Evolutionary conservation across 2,797 vertebrate species (phyloP), one percentile per base, ranked within the genome.

Genomic region (Myotis pilosus): DNA sequence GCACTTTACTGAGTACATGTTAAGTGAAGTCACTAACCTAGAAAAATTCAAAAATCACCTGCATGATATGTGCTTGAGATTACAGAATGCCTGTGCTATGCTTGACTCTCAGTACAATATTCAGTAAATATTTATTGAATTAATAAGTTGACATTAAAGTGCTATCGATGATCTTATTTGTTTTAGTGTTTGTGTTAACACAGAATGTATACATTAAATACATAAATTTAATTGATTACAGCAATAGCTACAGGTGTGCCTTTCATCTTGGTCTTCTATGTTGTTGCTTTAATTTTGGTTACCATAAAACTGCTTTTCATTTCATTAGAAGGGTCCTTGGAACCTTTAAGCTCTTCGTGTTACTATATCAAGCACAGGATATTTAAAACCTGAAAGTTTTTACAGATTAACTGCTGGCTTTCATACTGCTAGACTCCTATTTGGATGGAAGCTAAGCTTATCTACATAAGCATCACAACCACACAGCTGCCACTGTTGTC

Each of bases 371-470:
- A 91, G 19, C 69, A 51, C n/a, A 9, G 41, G 62, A 84, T 69
- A 64, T 79, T 81, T 88, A 92, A 86, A 94, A 69, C 55, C 41
- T 38, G 15, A 60, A 87, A 41, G 22, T 94, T 88, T 91, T 87
- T 75, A 47, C 33, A 84, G 51, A 69, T 69, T 71, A 89, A 87
- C 64, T 78, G 30, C 47, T 89, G 62, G 57, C 47, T 62, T 87
- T 83, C 41, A 38, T 80, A 36, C 23, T 47, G 28, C 5, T 62
- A 49, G 53, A 72, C 64, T 93, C 30, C 57, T 91, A 57, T n/a
- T 84, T 88, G 44, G 44, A 96, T 91, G 62, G 89, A 95, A 92
- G 55, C 30, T 23, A 85, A 94, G 25, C 19, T 86, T 88, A 49
- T 33, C 62, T 69, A 66, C 3, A 10, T 71, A 87, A 66, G 33